Conservation (phyloP, 2,888 invertebrate genomes). For the Norana najaformis region DNA sequence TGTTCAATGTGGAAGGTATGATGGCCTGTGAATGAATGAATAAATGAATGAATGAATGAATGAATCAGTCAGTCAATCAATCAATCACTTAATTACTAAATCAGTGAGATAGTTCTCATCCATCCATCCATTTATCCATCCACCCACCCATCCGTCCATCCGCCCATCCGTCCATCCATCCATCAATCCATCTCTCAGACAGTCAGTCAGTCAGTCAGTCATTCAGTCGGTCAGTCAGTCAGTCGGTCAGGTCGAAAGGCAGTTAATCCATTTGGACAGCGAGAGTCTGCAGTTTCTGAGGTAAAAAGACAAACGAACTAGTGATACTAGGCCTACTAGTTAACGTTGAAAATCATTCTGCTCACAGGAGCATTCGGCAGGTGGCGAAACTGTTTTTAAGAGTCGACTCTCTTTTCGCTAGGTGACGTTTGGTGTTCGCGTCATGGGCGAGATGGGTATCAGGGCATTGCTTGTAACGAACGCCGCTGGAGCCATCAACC, state of each 20-base stretch:
- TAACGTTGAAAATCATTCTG: too few relatives aligned
- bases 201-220: too few relatives aligned
- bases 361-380: too few relatives aligned
- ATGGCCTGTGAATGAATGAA: background rate
- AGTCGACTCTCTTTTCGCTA: background rate
- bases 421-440: constrained; percentile 89
- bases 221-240: too few relatives aligned
- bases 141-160: too few relatives aligned
- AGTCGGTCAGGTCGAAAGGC: background rate
- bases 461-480: constrained; percentile 88
- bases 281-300: background rate
- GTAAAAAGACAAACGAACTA: background rate
- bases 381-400: background rate
- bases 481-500: constrained; percentile 93
- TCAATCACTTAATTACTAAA: background rate
- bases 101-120: too few relatives aligned
- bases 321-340: too few relatives aligned
- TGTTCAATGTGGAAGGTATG: constrained; percentile 70
- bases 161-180: too few relatives aligned
- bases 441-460: constrained; percentile 93
- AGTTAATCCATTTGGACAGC: background rate
- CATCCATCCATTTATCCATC: too few relatives aligned
- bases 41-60: background rate
- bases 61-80: background rate
- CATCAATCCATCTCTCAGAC: too few relatives aligned